Conservation (phyloP, 2,888 invertebrate species). For the Anarsia innoxiella region DNA sequence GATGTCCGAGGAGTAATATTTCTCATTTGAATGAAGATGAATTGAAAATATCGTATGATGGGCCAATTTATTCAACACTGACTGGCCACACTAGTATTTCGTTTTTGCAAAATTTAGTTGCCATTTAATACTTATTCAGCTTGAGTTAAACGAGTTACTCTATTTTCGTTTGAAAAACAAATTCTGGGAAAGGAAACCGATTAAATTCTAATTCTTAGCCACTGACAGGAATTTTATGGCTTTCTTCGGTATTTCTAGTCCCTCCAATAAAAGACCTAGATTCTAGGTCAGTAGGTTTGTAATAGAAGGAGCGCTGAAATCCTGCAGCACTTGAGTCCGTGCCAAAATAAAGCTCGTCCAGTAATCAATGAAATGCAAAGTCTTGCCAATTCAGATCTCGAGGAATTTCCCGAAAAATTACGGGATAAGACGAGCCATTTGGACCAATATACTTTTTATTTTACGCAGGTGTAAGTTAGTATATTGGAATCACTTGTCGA, state of each 20-base stretch:
- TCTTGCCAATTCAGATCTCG: conserved; percentile 12
- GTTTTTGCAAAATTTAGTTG: too few relatives aligned
- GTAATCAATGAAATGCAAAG: conserved; percentile 19
- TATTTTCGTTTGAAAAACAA: too few relatives aligned
- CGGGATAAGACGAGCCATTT: background rate
- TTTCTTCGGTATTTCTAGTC: too few relatives aligned
- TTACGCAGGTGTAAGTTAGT: background rate
- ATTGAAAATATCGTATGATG: conserved; percentile 5
- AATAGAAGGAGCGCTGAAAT: too few relatives aligned
- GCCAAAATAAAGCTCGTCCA: conserved; percentile 17
- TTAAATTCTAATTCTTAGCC: too few relatives aligned
- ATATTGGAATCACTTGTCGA: background rate
- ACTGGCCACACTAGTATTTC: conserved; percentile 1
- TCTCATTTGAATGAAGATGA: conserved; percentile 7
- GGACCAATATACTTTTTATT: background rate
- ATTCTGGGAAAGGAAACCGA: too few relatives aligned
- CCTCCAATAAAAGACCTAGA: too few relatives aligned
- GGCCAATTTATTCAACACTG: conserved; percentile 1
- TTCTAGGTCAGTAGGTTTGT: too few relatives aligned
- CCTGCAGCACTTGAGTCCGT: conserved; percentile 9
- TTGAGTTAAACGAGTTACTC: too few relatives aligned
- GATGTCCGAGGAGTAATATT: background rate
- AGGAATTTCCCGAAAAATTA: background rate
- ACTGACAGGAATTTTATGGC: too few relatives aligned
- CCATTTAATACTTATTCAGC: too few relatives aligned